These are phyloP conservation scores for Drosophila saltans DNA, from an alignment of 1,140 invertebrate species.

Conservation along the genomic window DNA sequence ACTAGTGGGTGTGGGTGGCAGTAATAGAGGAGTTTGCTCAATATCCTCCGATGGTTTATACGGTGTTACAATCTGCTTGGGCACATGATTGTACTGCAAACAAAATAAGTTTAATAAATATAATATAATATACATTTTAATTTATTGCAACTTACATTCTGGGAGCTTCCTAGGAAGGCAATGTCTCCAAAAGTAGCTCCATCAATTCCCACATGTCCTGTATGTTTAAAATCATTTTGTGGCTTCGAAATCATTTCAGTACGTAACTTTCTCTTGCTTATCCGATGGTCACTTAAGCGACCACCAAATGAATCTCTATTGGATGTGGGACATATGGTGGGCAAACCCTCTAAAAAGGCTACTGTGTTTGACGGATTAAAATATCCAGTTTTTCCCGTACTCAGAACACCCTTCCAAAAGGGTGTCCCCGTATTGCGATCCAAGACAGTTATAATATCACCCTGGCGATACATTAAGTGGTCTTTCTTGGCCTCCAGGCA, in stretches of 20 bases:
- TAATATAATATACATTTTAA: too few relatives aligned
- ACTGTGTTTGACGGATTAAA: constrained; percentile 96
- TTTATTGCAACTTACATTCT: constrained; percentile 83
- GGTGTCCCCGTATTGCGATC: constrained; percentile 89
- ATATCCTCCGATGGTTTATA: constrained; percentile 93
- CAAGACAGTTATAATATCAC: constrained; percentile 96
- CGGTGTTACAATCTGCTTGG: constrained; percentile 93
- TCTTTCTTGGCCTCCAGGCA: constrained; percentile 84
- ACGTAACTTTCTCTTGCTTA: constrained; percentile 87
- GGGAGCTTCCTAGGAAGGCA: constrained; percentile 88
- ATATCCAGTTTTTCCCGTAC: constrained; percentile 92
- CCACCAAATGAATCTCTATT: constrained; percentile 75
- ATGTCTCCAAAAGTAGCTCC: constrained; percentile 98
- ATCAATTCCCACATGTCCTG: constrained; percentile 97
- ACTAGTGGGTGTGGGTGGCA: constrained; percentile 83
- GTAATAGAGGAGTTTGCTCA: constrained; percentile 85
- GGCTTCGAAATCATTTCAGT: constrained; percentile 98
- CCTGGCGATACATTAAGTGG: constrained; percentile 92
- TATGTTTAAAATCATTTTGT: constrained; percentile 98
- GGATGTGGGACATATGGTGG: constrained; percentile 71
- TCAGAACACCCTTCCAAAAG: constrained; percentile 94
- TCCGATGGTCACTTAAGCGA: constrained; percentile 81
- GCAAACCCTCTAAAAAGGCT: constrained; percentile 93
- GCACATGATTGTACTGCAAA: constrained; percentile 88
- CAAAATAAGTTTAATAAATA: too few relatives aligned